Evolutionary conservation across 2,797 vertebrate species (phyloP).

Genomic region (Chiroxiphia lanceolata): DNA sequence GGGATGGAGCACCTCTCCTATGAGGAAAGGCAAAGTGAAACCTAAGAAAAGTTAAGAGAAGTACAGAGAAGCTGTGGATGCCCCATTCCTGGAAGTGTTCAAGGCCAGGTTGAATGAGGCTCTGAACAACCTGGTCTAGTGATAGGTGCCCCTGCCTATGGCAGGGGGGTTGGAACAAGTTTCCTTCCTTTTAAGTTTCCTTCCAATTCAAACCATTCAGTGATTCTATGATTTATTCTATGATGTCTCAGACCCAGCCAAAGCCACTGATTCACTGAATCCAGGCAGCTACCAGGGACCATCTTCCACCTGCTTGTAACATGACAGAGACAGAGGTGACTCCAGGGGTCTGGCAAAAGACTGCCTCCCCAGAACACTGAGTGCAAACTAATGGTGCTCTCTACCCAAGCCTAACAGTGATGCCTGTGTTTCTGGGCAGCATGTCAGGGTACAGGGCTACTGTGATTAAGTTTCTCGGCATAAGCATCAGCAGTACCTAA

Average conservation of each 20-base stretch:
- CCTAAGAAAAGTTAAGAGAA: neutral
- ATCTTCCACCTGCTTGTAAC: neutral
- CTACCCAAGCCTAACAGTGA: neutral
- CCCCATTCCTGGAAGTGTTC: neutral
- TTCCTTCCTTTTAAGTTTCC: neutral
- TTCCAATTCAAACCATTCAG: neutral
- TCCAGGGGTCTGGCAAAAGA: neutral
- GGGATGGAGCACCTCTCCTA: accelerated
- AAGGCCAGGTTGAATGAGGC: neutral
- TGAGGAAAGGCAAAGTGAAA: neutral
- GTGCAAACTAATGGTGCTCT: neutral
- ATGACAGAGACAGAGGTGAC: neutral
- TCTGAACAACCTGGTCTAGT: neutral
- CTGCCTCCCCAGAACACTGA: neutral
- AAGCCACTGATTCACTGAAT: neutral
- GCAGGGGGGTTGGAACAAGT: neutral
- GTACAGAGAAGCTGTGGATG: neutral
- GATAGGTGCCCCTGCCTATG: neutral
- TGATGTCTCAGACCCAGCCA: neutral
- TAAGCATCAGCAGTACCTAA: neutral
- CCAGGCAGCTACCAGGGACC: neutral
- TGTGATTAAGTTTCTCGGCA: neutral
- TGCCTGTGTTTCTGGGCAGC: neutral
- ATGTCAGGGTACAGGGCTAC: neutral
- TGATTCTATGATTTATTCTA: neutral